A percentile compares a stretch with the other conserved stretches of the same genome.
These are phyloP conservation scores for Todus mexicanus DNA, from an alignment of 2,797 vertebrate species.

Conservation along the genomic window DNA sequence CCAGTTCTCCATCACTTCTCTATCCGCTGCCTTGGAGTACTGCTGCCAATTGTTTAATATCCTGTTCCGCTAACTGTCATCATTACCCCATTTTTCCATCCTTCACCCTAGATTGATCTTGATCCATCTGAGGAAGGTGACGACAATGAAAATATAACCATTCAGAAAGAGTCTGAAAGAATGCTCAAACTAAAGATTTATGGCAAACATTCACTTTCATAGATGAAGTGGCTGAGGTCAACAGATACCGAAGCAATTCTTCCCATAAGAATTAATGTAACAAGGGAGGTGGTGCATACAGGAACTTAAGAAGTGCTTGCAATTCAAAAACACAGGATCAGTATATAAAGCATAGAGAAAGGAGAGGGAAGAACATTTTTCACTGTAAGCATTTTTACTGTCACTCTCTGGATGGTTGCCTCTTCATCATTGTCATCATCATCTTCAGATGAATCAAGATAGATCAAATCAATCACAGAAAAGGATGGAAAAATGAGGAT, in stretches of 20 bases:
- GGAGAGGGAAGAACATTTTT: constrained; percentile 28
- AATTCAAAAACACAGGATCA: background rate
- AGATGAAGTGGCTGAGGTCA: constrained; percentile 46
- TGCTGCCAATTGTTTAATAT: constrained; percentile 2
- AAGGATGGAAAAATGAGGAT: background rate
- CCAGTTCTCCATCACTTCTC: background rate
- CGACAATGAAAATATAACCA: constrained; percentile 17
- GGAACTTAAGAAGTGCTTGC: constrained; percentile 1
- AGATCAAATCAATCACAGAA: constrained; percentile 3
- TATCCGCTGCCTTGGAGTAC: background rate
- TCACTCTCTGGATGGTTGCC: background rate
- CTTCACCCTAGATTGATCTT: constrained; percentile 43
- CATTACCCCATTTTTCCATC: constrained; percentile 28
- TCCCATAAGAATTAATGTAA: constrained; percentile 35
- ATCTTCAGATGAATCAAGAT: constrained; percentile 39
- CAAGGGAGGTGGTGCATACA: constrained; percentile 1
- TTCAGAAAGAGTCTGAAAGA: constrained; percentile 14
- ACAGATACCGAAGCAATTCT: constrained; percentile 34
- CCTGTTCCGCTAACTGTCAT: constrained; percentile 15
- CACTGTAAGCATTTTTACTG: constrained; percentile 21
- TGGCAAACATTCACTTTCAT: background rate
- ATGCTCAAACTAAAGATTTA: constrained; percentile 43
- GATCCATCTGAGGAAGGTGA: constrained; percentile 48
- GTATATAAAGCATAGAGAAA: background rate
- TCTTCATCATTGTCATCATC: constrained; percentile 53